Percentiles rank a stretch among this genome's conserved stretches.
Evolutionary conservation across 2,888 invertebrate species (phyloP).

Genomic region (Cacoxenus indagator): DNA sequence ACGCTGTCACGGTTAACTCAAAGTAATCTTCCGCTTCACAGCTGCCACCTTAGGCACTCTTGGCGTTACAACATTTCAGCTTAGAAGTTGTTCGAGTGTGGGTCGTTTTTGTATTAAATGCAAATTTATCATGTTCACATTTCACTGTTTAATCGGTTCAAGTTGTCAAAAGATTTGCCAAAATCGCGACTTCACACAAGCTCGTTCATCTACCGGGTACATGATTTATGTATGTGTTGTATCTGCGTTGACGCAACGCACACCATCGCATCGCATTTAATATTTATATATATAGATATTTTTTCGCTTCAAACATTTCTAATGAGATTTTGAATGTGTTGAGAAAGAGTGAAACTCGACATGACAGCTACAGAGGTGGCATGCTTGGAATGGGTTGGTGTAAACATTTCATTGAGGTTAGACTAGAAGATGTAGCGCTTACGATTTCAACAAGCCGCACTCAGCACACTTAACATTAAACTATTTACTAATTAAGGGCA

Average conservation of each 20-base stretch:
- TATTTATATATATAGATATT: background rate
- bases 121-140: conserved; percentile 20
- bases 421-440: background rate
- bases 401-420: background rate
- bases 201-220: background rate
- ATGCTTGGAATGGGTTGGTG: background rate
- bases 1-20: conserved; percentile 3
- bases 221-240: conserved; percentile 1
- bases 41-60: background rate
- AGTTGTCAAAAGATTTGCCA: conserved; percentile 20
- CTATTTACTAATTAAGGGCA: background rate
- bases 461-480: background rate
- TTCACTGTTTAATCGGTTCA: conserved; percentile 23
- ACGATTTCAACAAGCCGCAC: background rate
- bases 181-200: conserved; percentile 6
- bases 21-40: background rate
- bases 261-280: too few species aligned
- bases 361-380: background rate
- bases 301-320: conserved; percentile 7
- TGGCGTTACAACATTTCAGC: background rate
- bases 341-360: conserved; percentile 5
- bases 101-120: background rate
- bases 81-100: background rate
- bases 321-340: conserved; percentile 22
- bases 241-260: too few species aligned